Evolutionary conservation across 2,797 vertebrate genomes (phyloP).

Genomic region (Luscinia luscinia): DNA sequence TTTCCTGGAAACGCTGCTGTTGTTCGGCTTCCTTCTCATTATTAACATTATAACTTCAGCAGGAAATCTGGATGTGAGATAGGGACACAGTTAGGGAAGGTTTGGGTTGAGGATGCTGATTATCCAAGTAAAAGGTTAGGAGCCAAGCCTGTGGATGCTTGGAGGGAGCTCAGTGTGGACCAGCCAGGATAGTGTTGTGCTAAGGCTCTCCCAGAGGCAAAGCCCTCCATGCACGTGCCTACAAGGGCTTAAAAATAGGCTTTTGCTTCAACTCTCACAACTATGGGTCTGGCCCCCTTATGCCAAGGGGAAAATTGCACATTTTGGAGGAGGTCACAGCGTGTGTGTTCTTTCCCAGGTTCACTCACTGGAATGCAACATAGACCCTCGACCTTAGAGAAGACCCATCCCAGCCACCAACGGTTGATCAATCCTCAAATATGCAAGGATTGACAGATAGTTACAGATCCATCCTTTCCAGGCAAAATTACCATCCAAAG

Average conservation of each 20-base stretch:
- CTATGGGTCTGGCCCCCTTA: accelerated
- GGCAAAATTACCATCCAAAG: neutral
- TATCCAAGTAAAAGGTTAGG: neutral
- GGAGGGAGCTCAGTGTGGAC: accelerated
- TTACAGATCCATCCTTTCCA: neutral
- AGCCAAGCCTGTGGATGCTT: neutral
- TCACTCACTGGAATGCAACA: neutral
- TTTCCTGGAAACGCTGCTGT: neutral
- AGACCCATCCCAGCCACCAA: neutral
- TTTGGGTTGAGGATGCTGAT: neutral
- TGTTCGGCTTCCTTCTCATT: neutral
- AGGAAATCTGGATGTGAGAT: neutral
- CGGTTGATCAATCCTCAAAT: neutral
- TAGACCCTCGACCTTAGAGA: neutral
- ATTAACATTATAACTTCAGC: neutral
- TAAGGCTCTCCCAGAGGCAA: neutral
- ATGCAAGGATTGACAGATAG: accelerated
- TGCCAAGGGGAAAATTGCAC: neutral
- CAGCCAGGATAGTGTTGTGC: neutral
- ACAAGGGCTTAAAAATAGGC: neutral
- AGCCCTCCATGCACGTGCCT: neutral
- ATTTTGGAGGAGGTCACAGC: neutral
- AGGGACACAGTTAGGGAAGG: neutral
- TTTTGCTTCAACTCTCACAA: neutral
- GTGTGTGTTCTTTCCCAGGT: neutral